Evolutionary conservation across 2,888 invertebrate species (phyloP).

Genomic region (Noctua pronuba): DNA sequence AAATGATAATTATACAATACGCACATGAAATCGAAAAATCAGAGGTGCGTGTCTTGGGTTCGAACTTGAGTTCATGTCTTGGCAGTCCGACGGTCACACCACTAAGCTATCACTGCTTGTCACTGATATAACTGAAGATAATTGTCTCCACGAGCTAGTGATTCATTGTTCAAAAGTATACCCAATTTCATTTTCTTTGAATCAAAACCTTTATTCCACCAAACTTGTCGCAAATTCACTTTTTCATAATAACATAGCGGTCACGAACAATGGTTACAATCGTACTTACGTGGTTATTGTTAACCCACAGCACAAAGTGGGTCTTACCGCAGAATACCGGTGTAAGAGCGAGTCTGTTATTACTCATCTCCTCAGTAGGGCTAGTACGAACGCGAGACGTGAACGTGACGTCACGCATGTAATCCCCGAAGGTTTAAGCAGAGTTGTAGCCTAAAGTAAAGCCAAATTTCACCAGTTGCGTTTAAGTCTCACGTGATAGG

Average conservation of each 20-base stretch:
- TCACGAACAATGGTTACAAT: conserved; percentile 19
- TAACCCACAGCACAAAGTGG: conserved; percentile 53
- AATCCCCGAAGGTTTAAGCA: not conserved
- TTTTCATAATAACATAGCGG: conserved; percentile 50
- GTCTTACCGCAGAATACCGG: conserved; percentile 69
- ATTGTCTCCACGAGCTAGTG: not conserved
- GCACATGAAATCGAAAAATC: too few species aligned
- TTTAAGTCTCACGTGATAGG: not conserved
- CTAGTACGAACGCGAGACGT: not conserved
- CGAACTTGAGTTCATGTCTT: too few species aligned
- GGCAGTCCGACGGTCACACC: too few species aligned
- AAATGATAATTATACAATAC: too few species aligned
- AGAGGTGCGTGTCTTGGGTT: too few species aligned
- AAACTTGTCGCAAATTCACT: conserved; percentile 24
- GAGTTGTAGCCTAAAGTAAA: not conserved
- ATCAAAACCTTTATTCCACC: not conserved
- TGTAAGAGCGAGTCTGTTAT: conserved; percentile 53
- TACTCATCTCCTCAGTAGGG: conserved; percentile 21
- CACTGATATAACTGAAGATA: not conserved
- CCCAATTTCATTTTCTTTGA: not conserved
- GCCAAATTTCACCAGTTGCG: not conserved
- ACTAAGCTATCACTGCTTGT: too few species aligned
- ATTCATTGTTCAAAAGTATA: not conserved
- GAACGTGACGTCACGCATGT: not conserved
- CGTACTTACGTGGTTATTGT: conserved; percentile 41